Conservation (phyloP, 2,113 vertebrate genomes). For the Eclectus roratus region DNA sequence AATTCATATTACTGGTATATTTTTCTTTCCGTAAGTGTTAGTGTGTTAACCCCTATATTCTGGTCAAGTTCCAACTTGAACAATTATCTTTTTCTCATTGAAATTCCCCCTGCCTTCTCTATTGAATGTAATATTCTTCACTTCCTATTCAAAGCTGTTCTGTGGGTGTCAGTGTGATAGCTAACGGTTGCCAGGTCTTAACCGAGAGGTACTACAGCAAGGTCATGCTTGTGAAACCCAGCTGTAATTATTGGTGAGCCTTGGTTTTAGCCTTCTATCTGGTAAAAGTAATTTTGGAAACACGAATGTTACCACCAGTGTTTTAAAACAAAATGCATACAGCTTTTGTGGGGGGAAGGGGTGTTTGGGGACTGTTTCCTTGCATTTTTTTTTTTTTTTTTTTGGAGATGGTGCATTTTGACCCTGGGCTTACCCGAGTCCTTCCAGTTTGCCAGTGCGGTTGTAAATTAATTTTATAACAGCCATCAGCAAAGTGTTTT, state of each 20-base stretch:
- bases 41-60: not conserved
- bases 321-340: not conserved
- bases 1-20: not conserved
- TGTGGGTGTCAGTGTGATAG: not conserved
- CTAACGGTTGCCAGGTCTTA: not conserved
- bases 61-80: not conserved
- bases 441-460: not conserved
- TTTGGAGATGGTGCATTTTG: not conserved
- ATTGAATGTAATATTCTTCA: not conserved
- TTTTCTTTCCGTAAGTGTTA: conserved; percentile 36
- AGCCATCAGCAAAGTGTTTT: not conserved
- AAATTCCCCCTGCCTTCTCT: not conserved
- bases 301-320: not conserved
- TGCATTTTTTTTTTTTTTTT: not conserved
- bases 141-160: not conserved
- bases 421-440: not conserved
- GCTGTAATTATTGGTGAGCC: not conserved
- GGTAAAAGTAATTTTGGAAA: not conserved
- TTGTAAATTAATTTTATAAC: not conserved
- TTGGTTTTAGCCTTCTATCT: not conserved
- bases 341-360: fast-evolving
- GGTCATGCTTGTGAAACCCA: not conserved
- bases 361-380: not conserved
- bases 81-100: not conserved
- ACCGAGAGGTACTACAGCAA: not conserved